Evolutionary conservation across 2,888 invertebrate genomes (phyloP).

Genomic region (Caenorhabditis becei): DNA sequence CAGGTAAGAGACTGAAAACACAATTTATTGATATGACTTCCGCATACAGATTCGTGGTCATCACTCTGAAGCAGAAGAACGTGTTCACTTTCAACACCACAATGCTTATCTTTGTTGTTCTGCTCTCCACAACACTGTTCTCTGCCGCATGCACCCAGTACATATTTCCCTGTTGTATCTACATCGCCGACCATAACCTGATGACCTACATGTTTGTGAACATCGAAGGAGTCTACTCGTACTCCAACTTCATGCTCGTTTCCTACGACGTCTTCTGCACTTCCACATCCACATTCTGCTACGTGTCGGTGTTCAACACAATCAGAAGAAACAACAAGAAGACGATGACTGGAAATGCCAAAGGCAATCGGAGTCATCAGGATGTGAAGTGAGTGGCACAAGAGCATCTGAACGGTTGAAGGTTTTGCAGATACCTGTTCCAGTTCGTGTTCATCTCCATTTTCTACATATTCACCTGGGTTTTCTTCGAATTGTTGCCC

Average conservation of each 20-base stretch:
- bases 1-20: constrained; percentile 1
- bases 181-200: constrained; percentile 11
- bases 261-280: constrained; percentile 21
- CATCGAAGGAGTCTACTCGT: constrained; percentile 9
- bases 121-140: background rate
- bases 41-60: constrained; percentile 23
- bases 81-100: constrained; percentile 31
- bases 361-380: constrained; percentile 9
- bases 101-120: constrained; percentile 8
- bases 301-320: constrained; percentile 7
- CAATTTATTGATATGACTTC: background rate
- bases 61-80: constrained; percentile 10
- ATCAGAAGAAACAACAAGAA: background rate
- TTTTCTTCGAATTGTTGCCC: constrained; percentile 58
- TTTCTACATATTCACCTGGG: constrained; percentile 62
- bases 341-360: background rate
- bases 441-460: constrained; percentile 62
- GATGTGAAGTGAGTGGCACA: constrained; percentile 21
- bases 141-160: constrained; percentile 15
- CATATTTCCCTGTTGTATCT: constrained; percentile 36
- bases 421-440: constrained; percentile 53
- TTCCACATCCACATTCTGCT: constrained; percentile 20
- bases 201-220: constrained; percentile 24
- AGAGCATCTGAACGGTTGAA: background rate
- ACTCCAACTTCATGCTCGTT: constrained; percentile 31